A percentile compares a stretch with the other conserved stretches of the same genome.
These are phyloP conservation scores for Intellagama lesueurii DNA, from an alignment of 2,797 vertebrate species.

Conservation along the genomic window DNA sequence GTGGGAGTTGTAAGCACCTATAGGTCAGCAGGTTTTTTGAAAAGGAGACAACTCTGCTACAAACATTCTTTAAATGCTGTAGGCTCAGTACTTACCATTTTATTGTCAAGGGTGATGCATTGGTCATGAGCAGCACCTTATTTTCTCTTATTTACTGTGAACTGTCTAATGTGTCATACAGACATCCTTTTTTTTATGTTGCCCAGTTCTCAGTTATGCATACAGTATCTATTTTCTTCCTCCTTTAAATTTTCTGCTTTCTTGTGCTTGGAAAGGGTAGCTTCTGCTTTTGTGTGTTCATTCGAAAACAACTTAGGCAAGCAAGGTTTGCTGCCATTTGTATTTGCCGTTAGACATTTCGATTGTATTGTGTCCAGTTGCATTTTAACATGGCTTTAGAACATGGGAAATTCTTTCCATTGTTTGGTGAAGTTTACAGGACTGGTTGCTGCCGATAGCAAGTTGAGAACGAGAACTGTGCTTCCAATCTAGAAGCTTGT, in stretches of 20 bases:
- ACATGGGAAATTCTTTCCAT: not conserved
- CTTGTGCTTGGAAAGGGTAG: constrained; percentile 39
- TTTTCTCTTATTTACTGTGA: constrained; percentile 19
- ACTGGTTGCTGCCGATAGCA: not conserved
- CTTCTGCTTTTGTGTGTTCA: constrained; percentile 39
- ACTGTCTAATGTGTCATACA: constrained; percentile 34
- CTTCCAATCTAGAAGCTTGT: constrained; percentile 15
- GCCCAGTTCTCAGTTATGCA: constrained; percentile 28
- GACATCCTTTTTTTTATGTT: constrained; percentile 30
- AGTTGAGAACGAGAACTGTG: not conserved
- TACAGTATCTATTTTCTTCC: constrained; percentile 24
- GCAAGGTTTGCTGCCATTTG: constrained; percentile 33
- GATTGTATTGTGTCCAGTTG: not conserved
- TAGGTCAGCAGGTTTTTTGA: not conserved
- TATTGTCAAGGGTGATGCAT: not conserved
- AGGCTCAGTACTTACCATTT: not conserved
- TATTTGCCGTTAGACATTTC: constrained; percentile 19
- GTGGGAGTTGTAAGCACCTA: not conserved
- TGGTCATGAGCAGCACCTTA: constrained; percentile 20
- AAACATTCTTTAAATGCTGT: not conserved
- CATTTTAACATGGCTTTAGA: not conserved
- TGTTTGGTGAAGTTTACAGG: constrained; percentile 13
- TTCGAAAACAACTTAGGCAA: constrained; percentile 42
- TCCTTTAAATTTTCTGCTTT: constrained; percentile 38
- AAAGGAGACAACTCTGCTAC: not conserved